Percentiles rank a stretch among this genome's conserved stretches.
Evolutionary conservation across 2,797 vertebrate genomes (phyloP).

Genomic region (Denticeps clupeoides): DNA sequence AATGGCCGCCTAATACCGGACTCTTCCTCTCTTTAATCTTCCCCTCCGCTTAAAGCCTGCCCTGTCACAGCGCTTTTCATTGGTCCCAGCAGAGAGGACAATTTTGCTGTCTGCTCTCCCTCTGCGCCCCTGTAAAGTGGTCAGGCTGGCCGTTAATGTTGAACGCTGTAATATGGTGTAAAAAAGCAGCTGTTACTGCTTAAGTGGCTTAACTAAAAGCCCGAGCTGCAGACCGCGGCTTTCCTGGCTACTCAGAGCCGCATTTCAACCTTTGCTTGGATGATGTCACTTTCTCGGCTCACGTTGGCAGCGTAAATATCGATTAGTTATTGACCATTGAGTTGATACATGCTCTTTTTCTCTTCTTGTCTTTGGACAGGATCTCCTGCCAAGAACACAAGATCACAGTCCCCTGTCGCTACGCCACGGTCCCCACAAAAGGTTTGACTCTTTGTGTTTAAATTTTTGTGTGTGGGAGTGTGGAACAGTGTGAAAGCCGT

Average conservation of each 20-base stretch:
- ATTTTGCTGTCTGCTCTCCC: background rate
- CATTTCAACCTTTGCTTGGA: too few relatives aligned
- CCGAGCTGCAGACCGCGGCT: too few relatives aligned
- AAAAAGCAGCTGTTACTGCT: too few relatives aligned
- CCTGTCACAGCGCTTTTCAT: background rate
- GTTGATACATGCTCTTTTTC: too few relatives aligned
- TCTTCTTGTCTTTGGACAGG: slow-evolving; percentile 59
- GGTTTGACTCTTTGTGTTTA: slow-evolving; percentile 57
- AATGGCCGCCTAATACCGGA: slow-evolving; percentile 11
- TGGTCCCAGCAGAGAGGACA: background rate
- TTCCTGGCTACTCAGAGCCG: too few relatives aligned
- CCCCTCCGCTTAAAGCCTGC: background rate
- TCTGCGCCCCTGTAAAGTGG: background rate
- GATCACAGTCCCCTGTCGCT: slow-evolving; percentile 75
- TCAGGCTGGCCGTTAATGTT: too few relatives aligned
- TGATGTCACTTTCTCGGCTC: too few relatives aligned
- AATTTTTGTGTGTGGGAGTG: background rate
- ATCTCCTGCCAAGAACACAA: slow-evolving; percentile 79
- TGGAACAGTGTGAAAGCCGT: background rate
- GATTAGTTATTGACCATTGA: too few relatives aligned
- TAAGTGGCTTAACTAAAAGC: too few relatives aligned
- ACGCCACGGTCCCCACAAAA: slow-evolving; percentile 90
- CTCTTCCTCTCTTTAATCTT: background rate
- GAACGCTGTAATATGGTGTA: too few relatives aligned
- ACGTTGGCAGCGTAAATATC: too few relatives aligned